Conservation (phyloP, 2,797 vertebrate species). For the Hypotaenidia philippensis region DNA sequence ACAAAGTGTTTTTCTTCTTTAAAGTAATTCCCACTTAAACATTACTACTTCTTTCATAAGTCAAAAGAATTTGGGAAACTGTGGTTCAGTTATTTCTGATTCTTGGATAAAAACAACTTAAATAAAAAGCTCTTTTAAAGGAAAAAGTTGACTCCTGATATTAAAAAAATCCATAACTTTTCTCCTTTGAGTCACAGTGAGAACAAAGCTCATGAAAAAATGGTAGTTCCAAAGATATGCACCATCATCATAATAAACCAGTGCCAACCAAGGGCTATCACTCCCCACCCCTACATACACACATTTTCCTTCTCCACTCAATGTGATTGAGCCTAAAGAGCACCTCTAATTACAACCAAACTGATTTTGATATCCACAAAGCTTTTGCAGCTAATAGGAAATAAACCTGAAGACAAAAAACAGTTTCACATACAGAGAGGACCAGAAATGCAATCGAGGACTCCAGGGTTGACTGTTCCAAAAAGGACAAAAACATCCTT, state of each 20-base stretch:
- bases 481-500: neutral
- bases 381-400: neutral
- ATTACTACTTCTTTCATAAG: neutral
- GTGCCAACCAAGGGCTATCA: neutral
- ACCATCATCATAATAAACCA: neutral
- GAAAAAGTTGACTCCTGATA: neutral
- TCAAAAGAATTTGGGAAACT: neutral
- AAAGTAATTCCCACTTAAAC: neutral
- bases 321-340: neutral
- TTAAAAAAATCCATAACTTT: neutral
- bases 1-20: neutral
- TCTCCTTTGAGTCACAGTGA: neutral
- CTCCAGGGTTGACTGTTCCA: neutral
- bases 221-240: neutral
- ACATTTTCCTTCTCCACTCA: neutral
- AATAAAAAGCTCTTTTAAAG: conserved; percentile 5
- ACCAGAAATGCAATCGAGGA: neutral
- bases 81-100: neutral
- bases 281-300: neutral
- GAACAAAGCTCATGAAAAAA: neutral
- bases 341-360: neutral
- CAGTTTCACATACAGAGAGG: neutral
- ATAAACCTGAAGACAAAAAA: neutral
- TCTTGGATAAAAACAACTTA: conserved; percentile 13
- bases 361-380: neutral